These are phyloP conservation scores for Cheilosia vernalis DNA, from an alignment of 2,888 invertebrate species.

Conservation along the genomic window DNA sequence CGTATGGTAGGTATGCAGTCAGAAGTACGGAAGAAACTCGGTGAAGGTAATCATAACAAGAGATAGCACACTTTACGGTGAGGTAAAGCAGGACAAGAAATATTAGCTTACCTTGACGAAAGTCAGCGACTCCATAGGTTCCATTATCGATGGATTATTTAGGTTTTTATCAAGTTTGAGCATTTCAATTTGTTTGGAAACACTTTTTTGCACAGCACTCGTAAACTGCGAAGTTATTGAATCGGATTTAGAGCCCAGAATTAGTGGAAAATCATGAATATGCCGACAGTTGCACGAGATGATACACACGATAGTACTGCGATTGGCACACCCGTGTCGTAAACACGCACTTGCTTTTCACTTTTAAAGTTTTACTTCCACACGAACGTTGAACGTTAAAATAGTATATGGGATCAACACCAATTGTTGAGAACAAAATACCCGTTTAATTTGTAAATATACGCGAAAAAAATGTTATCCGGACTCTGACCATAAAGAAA, in stretches of 20 bases:
- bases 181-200: conserved; percentile 3
- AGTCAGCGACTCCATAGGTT: conserved; percentile 79
- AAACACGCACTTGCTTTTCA: conserved; percentile 28
- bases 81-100: neutral
- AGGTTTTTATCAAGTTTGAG: conserved; percentile 60
- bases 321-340: conserved; percentile 51
- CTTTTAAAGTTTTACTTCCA: neutral
- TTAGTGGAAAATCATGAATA: conserved; percentile 27
- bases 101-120: conserved; percentile 80
- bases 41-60: conserved; percentile 31
- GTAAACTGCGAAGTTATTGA: neutral
- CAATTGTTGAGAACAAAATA: conserved; percentile 1
- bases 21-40: conserved; percentile 16
- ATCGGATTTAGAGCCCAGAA: neutral
- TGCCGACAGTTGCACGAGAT: conserved; percentile 38
- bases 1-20: neutral
- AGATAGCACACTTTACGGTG: neutral
- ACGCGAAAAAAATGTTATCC: conserved; percentile 22
- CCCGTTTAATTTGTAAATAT: neutral
- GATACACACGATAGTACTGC: neutral
- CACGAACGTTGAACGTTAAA: neutral
- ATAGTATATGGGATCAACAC: neutral
- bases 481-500: neutral
- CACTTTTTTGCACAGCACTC: conserved; percentile 5
- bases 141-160: conserved; percentile 79